Evolutionary conservation across 1,140 invertebrate species (phyloP).

Genomic region (Papilio helenus): DNA sequence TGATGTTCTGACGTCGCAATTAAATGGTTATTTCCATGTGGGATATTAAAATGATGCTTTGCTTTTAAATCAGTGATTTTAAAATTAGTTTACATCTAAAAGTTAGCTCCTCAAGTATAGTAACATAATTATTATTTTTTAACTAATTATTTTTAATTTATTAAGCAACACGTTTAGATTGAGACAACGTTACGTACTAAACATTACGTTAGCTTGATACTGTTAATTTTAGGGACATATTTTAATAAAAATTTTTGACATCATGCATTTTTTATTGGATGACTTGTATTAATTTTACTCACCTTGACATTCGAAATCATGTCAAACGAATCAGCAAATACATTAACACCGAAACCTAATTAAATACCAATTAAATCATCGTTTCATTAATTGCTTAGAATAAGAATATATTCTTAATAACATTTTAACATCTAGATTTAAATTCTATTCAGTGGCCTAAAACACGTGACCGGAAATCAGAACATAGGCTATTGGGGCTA

Average conservation of each 20-base stretch:
- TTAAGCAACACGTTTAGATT: too few species aligned
- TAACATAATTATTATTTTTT: too few species aligned
- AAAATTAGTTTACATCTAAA: too few species aligned
- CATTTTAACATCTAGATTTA: neutral
- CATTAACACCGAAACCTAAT: conserved; percentile 19
- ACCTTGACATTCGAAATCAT: conserved; percentile 16
- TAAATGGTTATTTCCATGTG: neutral
- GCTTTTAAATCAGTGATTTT: too few species aligned
- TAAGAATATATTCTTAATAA: neutral
- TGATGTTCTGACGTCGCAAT: neutral
- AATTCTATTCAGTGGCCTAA: neutral
- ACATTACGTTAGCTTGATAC: too few species aligned
- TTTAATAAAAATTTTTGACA: too few species aligned
- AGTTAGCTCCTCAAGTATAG: too few species aligned
- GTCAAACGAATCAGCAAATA: conserved; percentile 12
- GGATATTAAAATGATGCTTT: neutral
- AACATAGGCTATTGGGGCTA: too few species aligned
- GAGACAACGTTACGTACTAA: too few species aligned
- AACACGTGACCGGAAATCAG: neutral
- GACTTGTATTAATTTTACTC: neutral
- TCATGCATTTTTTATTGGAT: neutral
- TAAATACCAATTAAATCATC: conserved; percentile 11
- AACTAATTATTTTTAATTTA: too few species aligned
- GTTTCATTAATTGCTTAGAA: neutral
- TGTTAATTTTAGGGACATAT: too few species aligned